These are phyloP conservation scores for Abscondita cerata DNA, from an alignment of 2,888 invertebrate genomes.

Conservation along the genomic window DNA sequence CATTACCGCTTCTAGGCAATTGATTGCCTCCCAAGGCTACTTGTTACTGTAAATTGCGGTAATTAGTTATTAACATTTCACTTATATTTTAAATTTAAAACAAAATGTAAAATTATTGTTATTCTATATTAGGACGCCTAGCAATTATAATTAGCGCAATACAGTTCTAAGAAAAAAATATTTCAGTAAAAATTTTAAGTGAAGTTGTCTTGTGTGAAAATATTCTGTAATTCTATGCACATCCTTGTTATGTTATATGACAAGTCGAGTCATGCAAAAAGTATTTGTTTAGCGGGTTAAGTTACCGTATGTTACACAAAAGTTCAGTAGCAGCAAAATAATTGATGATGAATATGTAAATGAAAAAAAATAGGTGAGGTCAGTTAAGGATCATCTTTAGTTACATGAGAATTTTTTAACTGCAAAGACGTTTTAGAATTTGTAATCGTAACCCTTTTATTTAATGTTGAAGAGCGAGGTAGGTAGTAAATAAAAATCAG, in stretches of 20 bases:
- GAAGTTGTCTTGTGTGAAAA: too few relatives aligned
- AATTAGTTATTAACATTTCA: constrained; percentile 38
- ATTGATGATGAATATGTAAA: constrained; percentile 10
- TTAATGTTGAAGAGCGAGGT: constrained; percentile 19
- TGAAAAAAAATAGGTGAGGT: constrained; percentile 1
- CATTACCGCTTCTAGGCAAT: constrained; percentile 41
- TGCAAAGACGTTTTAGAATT: constrained; percentile 37
- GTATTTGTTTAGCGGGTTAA: constrained; percentile 6
- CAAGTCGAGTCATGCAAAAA: background rate
- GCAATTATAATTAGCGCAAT: too few relatives aligned
- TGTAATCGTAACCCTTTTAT: constrained; percentile 33
- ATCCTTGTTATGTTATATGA: background rate
- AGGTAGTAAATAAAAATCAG: constrained; percentile 28
- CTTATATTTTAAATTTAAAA: too few relatives aligned
- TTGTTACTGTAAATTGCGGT: constrained; percentile 40
- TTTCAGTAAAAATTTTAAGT: too few relatives aligned
- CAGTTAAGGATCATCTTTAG: constrained; percentile 28
- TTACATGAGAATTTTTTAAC: constrained; percentile 41
- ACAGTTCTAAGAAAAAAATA: too few relatives aligned
- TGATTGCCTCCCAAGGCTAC: constrained; percentile 42
- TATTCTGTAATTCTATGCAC: background rate
- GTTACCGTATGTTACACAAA: background rate
- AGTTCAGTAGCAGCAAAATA: constrained; percentile 5
- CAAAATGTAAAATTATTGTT: too few relatives aligned
- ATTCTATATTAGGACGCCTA: too few relatives aligned